phyloP scores from a whole-genome alignment of 37 sponge, comb jelly and placozoan genomes.

The Chondrosia reniformis region DNA sequence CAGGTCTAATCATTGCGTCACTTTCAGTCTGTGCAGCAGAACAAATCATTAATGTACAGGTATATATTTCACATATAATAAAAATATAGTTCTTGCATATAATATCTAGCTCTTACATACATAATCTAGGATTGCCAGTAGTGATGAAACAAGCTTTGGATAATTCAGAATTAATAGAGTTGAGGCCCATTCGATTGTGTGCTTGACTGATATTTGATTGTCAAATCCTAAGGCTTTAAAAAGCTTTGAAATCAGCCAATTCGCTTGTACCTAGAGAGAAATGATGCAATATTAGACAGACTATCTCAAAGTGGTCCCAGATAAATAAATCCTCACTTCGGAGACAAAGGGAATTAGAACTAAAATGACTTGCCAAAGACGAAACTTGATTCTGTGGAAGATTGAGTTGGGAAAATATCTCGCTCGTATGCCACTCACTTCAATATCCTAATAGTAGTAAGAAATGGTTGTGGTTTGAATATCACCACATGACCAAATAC shows the following conservation, averaged over 20 bases:
- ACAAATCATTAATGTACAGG: slow-evolving; percentile 24
- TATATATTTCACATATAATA: not conserved
- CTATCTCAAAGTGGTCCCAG: not conserved
- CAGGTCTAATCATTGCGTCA: slow-evolving; percentile 29
- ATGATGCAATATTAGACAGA: not conserved
- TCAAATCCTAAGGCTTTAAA: slow-evolving; percentile 46
- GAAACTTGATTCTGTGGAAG: slow-evolving; percentile 52
- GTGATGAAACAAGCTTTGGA: slow-evolving; percentile 13
- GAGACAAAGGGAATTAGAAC: slow-evolving; percentile 2
- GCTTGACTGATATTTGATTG: slow-evolving; percentile 77
- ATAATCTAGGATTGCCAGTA: slow-evolving; percentile 6
- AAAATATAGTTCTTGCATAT: not conserved
- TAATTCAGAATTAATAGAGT: slow-evolving; percentile 14
- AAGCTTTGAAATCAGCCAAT: slow-evolving; percentile 1
- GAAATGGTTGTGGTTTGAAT: no score
- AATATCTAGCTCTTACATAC: slow-evolving; percentile 23
- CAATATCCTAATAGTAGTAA: slow-evolving; percentile 10
- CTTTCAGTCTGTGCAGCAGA: slow-evolving; percentile 23
- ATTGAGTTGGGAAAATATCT: slow-evolving; percentile 58
- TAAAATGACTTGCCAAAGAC: slow-evolving; percentile 63
- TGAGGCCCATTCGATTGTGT: slow-evolving; percentile 66
- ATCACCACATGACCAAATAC: no score
- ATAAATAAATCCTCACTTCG: slow-evolving; percentile 13
- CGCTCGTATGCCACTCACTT: slow-evolving; percentile 26
- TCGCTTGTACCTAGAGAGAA: not conserved